Conservation (phyloP, 2,797 vertebrate genomes). For the Tauraco hartlaubi region DNA sequence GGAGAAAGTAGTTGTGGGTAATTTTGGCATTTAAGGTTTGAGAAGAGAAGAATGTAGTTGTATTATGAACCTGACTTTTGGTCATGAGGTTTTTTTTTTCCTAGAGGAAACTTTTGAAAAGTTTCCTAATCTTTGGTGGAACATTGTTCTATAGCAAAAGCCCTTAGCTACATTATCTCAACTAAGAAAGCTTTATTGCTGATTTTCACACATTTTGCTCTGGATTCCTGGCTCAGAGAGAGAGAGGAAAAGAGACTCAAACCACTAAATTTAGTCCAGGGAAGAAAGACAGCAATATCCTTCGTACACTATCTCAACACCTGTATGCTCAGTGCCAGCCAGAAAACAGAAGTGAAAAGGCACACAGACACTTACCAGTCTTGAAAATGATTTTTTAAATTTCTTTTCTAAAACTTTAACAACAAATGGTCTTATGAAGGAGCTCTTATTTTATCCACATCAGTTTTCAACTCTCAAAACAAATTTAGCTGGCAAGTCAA, state of each 20-base stretch:
- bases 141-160: neutral
- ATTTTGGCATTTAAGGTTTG: neutral
- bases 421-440: neutral
- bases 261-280: neutral
- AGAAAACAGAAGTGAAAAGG: neutral
- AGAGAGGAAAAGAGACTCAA: neutral
- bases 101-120: neutral
- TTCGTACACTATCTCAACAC: neutral
- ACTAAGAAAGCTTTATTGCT: neutral
- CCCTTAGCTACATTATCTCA: neutral
- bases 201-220: neutral
- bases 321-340: rapidly evolving
- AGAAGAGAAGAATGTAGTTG: neutral
- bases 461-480: neutral
- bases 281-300: neutral
- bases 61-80: neutral
- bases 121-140: neutral
- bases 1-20: neutral
- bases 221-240: neutral
- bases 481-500: neutral
- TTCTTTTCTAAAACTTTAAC: neutral
- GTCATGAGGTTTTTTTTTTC: neutral
- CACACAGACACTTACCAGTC: rapidly evolving
- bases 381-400: neutral
- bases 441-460: neutral